phyloP scores from a whole-genome alignment of 2,113 vertebrate genomes.

The Planiliza haematocheilus region DNA sequence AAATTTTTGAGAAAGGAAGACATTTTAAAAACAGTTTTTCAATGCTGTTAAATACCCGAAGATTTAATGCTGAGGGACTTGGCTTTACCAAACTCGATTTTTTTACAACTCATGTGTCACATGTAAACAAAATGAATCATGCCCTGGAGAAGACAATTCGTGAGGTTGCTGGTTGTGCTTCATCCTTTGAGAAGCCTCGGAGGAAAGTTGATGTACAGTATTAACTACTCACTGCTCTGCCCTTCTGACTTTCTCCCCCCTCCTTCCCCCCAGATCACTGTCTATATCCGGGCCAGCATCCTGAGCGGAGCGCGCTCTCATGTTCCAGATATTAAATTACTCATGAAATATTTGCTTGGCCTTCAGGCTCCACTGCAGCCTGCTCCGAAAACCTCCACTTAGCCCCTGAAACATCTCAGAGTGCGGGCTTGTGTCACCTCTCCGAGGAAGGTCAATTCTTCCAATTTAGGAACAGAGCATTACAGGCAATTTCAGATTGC shows the following conservation, averaged over 20 bases:
- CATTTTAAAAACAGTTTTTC: not conserved
- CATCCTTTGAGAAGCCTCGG: conserved; percentile 25
- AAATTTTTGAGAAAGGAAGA: no score
- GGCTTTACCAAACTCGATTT: no score
- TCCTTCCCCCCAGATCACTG: conserved; percentile 62
- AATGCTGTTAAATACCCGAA: not conserved
- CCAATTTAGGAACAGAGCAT: conserved; percentile 79
- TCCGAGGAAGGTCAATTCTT: conserved; percentile 82
- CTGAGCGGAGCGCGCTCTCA: conserved; percentile 70
- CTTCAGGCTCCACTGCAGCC: conserved; percentile 74
- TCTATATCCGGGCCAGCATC: conserved; percentile 70
- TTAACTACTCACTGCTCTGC: conserved; percentile 46
- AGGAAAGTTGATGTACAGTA: conserved; percentile 45
- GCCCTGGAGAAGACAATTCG: not conserved
- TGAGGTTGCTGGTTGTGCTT: conserved; percentile 26
- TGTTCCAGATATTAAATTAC: conserved; percentile 89
- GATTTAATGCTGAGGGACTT: not conserved
- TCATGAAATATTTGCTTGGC: conserved; percentile 85
- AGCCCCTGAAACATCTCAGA: conserved; percentile 67
- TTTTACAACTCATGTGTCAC: not conserved
- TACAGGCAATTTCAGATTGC: conserved; percentile 74
- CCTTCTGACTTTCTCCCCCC: conserved; percentile 24
- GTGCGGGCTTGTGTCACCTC: conserved; percentile 79
- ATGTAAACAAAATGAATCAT: not conserved
- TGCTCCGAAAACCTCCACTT: conserved; percentile 76